Evolutionary conservation across 2,113 vertebrate species (phyloP), one percentile per base, ranked within the genome.

Genomic region (Ictalurus furcatus): DNA sequence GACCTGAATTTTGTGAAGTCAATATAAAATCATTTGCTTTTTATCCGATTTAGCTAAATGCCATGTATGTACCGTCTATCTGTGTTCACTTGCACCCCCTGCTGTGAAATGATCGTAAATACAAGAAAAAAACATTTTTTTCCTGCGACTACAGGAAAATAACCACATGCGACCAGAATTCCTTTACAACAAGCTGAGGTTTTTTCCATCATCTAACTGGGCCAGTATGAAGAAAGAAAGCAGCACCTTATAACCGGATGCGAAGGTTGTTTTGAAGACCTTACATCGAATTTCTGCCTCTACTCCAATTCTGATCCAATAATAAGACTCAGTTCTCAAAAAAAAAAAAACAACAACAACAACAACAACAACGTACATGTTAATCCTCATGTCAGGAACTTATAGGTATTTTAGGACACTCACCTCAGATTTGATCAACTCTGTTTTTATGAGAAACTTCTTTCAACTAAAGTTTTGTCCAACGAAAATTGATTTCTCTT

Each of bases 41-140:
- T 44, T 44, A 44, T 44, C 44, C 6, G 44, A 44, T 44, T 44
- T 44, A 44, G 44, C 44, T 44, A 44, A 44, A 44, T 44, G 37
- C 34, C 52, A 54, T 85, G 40, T 7, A 30, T 12, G 6, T 44
- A 37, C 6, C 6, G 2, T 44, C 28, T 2, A 19, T 23, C 21
- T n/a, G 17, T 54, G 37, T 34, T 61, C 59, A 54, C 19, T 67
- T 69, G 74, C 59, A 69, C 78, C 86, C 67, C 76, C 86, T 87
- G 61, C 86, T 87, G 86, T 79, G 86, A 80, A 37, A 67, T 7
- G 7, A 69, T 13, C 14, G 12, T 7, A 80, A 87, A 79, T 28
- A 59, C 71, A 87, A 86, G 14, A 58, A 9, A 1, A 71, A 44
- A 73, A 40, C 21, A 17, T 2, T 44, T 6, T 44, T 44, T 44